Evolutionary conservation across 2,888 invertebrate species (phyloP).

Genomic region (Chydorus sphaericus): DNA sequence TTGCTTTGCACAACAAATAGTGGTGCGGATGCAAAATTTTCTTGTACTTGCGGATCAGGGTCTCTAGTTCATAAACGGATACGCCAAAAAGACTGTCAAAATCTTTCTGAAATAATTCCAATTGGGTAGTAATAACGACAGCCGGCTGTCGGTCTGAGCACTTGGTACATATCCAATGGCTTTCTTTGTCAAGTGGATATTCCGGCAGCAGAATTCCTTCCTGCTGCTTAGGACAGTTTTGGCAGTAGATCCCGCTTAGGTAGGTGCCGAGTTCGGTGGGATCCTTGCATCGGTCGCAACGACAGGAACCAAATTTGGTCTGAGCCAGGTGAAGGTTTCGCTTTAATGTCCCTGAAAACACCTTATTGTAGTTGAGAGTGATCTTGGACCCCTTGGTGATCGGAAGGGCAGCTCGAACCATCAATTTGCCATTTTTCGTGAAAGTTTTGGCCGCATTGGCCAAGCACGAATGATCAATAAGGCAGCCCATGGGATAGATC

Average conservation of each 20-base stretch:
- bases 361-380: constrained; percentile 71
- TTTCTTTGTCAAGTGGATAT: no score
- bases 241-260: constrained; percentile 57
- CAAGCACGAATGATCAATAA: constrained; percentile 65
- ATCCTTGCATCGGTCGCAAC: constrained; percentile 52
- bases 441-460: constrained; percentile 72
- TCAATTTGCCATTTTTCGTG: constrained; percentile 41
- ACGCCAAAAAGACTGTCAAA: no score
- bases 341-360: constrained; percentile 63
- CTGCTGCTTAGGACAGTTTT: constrained; percentile 35
- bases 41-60: no score
- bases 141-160: no score
- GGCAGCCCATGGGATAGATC: constrained; percentile 57
- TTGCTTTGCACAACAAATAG: no score
- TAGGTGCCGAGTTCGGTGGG: constrained; percentile 55
- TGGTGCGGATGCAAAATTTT: no score
- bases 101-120: no score
- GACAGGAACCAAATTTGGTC: constrained; percentile 61
- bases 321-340: constrained; percentile 55
- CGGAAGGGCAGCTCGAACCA: constrained; percentile 45
- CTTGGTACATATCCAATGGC: no score
- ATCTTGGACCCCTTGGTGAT: constrained; percentile 50
- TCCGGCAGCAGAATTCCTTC: no score
- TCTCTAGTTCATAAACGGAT: no score
- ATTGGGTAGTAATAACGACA: no score